Percentiles rank a stretch among this genome's conserved stretches.
These are phyloP conservation scores for Peromyscus maniculatus DNA, from an alignment of 2,113 vertebrate genomes.

Conservation along the genomic window DNA sequence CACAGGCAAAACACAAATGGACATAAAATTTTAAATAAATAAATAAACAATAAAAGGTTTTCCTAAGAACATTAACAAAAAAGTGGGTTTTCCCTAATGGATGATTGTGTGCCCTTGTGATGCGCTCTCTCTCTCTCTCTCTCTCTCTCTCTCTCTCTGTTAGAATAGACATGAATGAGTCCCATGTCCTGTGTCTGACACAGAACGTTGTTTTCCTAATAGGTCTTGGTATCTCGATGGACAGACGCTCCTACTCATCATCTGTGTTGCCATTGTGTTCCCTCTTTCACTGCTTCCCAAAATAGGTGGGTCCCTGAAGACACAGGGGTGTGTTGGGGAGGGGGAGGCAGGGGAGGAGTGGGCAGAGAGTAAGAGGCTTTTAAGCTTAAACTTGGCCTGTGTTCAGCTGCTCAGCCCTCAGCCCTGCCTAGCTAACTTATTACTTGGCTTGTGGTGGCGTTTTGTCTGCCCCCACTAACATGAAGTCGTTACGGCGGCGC, in stretches of 20 bases:
- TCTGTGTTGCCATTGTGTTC: slow-evolving; percentile 91
- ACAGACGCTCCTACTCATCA: slow-evolving; percentile 90
- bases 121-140: background rate
- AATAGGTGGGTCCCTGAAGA: slow-evolving; percentile 93
- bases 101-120: background rate
- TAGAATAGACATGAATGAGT: background rate
- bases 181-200: background rate
- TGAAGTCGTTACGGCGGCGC: slow-evolving; percentile 91
- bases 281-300: slow-evolving; percentile 95
- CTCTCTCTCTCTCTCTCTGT: background rate
- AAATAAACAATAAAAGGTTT: slow-evolving; percentile 42
- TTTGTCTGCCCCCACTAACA: slow-evolving; percentile 91
- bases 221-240: slow-evolving; percentile 95
- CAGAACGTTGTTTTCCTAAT: slow-evolving; percentile 73
- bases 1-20: background rate
- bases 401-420: slow-evolving; percentile 85
- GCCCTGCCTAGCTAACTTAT: slow-evolving; percentile 89
- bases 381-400: slow-evolving; percentile 76
- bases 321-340: slow-evolving; percentile 53
- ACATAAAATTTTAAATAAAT: background rate
- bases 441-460: slow-evolving; percentile 89
- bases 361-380: slow-evolving; percentile 63
- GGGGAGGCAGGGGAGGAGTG: background rate
- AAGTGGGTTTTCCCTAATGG: background rate
- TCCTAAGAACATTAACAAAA: slow-evolving; percentile 46